Evolutionary conservation across 2,113 vertebrate species (phyloP), one percentile per base, ranked within the genome.

Genomic region (Megaleporinus macrocephalus): DNA sequence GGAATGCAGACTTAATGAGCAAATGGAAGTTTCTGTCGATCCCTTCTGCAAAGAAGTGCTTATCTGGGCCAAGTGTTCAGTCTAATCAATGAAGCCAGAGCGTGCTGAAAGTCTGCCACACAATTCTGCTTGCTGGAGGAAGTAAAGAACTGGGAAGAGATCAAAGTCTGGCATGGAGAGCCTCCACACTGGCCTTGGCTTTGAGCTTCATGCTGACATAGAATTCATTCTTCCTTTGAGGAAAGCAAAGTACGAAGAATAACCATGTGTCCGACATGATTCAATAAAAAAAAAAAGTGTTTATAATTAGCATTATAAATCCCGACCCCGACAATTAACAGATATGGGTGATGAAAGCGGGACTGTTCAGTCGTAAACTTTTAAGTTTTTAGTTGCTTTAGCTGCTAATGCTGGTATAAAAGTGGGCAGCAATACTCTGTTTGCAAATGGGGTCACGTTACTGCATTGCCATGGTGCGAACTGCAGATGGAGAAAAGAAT

Each of bases 81-180:
- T 70, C 14, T 68, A 80, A 80, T 83, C 81, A 86, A 86, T 86
- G 68, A 29, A 61, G 13, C 22, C 73, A 59, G 62, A 75, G 49
- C 24, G 27, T 30, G 57, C 53, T 73, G 66, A 76, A 26, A 76
- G 57, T 81, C 51, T 79, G 20, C 10, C 57, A 73, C 78, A 72
- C 55, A 80, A 77, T 62, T 86, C 76, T 59, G 63, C 49, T 44
- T 22, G 44, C 62, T 80, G 55, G 81, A 76, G 51, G 57, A 70
- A 80, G 51, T 49, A 36, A 80, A 61, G 81, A 80, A 79, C 63
- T 79, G 62, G 59, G 29, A 76, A 61, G 20, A 76, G 80, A 85
- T 85, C 53, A 85, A 83, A 72, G 57, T 70, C 65, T 59, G 59
- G 66, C 72, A 73, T 80, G 57, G 22, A 80, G 49, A 83, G 82